Conservation (phyloP, 2,797 vertebrate species). For the Nasua narica region DNA sequence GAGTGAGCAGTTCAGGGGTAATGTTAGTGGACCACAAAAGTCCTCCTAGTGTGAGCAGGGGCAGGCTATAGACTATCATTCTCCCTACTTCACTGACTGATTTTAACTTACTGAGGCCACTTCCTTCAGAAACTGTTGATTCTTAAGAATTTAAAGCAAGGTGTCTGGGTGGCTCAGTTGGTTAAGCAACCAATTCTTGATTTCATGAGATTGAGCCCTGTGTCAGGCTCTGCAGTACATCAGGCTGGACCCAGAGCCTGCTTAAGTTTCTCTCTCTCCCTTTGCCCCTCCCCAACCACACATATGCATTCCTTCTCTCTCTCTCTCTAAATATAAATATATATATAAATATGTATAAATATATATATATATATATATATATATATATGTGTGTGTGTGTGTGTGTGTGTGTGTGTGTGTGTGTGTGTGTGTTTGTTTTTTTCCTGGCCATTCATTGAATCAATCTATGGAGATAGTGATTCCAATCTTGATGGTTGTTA, state of each 20-base stretch:
- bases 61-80: background rate
- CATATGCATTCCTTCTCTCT: background rate
- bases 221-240: background rate
- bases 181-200: background rate
- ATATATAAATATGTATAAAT: too few relatives aligned
- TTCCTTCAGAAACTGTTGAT: background rate
- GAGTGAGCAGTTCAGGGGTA: background rate
- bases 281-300: background rate
- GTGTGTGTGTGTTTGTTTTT: too few relatives aligned
- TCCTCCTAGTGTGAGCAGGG: background rate
- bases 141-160: background rate
- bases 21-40: background rate
- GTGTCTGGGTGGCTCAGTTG: background rate
- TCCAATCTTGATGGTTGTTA: background rate
- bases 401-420: too few relatives aligned
- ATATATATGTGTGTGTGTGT: too few relatives aligned
- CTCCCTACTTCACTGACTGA: background rate
- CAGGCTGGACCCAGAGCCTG: background rate
- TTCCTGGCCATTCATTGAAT: background rate
- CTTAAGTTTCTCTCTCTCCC: background rate
- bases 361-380: too few relatives aligned
- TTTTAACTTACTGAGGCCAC: background rate
- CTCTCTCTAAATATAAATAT: too few relatives aligned
- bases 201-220: background rate
- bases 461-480: background rate